phyloP scores from a whole-genome alignment of 2,797 vertebrate genomes.

The Morus bassanus region DNA sequence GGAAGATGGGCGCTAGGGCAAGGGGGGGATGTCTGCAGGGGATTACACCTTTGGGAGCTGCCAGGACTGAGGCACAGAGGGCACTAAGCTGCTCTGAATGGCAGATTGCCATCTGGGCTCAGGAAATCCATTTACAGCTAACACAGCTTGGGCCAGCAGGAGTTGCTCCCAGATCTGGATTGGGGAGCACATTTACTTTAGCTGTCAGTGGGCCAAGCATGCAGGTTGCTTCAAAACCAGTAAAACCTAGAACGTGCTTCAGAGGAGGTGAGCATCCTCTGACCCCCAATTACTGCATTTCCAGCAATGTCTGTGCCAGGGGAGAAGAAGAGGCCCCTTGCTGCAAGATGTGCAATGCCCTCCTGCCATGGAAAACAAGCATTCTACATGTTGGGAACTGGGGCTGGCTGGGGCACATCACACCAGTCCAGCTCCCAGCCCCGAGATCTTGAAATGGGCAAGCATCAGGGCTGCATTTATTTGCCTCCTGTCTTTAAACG shows the following conservation, averaged over 20 bases:
- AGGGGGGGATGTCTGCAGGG: background rate
- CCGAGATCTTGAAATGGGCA: background rate
- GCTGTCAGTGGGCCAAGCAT: background rate
- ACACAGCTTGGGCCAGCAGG: background rate
- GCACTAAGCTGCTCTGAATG: background rate
- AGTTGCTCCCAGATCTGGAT: background rate
- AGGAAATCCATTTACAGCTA: background rate
- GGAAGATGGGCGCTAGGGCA: background rate
- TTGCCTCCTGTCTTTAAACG: background rate
- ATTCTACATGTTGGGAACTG: background rate
- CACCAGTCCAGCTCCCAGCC: background rate
- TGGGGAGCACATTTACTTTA: background rate
- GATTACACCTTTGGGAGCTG: background rate
- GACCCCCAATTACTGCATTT: background rate
- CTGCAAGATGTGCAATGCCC: background rate
- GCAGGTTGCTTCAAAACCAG: background rate
- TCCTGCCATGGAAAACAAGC: accelerated
- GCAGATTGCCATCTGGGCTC: background rate
- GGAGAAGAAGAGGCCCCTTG: background rate
- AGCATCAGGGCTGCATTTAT: background rate
- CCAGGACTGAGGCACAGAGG: background rate
- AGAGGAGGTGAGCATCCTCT: background rate
- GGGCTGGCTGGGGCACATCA: background rate
- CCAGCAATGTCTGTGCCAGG: background rate
- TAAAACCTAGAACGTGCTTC: background rate